Conservation (phyloP, 2,797 vertebrate genomes). For the Propithecus deckenii region DNA sequence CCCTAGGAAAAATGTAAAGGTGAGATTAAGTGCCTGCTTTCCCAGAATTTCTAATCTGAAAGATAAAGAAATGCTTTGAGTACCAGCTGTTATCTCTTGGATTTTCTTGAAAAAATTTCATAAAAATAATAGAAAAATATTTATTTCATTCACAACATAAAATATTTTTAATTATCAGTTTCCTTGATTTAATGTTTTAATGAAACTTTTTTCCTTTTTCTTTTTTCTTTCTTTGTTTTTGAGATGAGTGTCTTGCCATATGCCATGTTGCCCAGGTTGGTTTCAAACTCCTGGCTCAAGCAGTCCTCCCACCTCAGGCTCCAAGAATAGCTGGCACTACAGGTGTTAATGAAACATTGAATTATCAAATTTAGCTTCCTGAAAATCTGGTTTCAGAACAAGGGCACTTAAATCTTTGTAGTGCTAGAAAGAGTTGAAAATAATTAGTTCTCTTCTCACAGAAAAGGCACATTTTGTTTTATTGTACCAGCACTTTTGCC, state of each 20-base stretch:
- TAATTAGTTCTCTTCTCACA: neutral
- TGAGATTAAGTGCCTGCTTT: neutral
- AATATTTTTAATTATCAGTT: neutral
- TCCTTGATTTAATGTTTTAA: slow-evolving; percentile 4
- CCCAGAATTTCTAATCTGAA: slow-evolving; percentile 17
- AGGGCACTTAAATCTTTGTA: neutral
- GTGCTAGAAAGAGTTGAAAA: slow-evolving; percentile 22
- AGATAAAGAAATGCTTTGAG: neutral
- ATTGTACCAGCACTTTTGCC: neutral
- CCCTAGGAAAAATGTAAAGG: neutral
- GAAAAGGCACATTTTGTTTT: slow-evolving; percentile 19
- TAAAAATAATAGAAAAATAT: neutral
- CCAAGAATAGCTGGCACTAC: neutral
- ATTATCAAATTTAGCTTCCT: slow-evolving; percentile 33
- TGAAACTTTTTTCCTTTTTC: neutral
- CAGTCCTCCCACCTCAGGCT: too few relatives aligned
- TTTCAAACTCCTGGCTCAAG: neutral
- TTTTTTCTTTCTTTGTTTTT: neutral
- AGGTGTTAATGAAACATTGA: neutral
- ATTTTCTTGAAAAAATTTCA: neutral
- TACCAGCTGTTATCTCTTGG: neutral
- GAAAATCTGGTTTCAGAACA: slow-evolving; percentile 23
- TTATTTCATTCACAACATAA: neutral
- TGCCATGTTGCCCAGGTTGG: neutral
- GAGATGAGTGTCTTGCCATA: neutral